These are phyloP conservation scores for Corvus hawaiiensis DNA, from an alignment of 2,113 vertebrate species.

Conservation along the genomic window DNA sequence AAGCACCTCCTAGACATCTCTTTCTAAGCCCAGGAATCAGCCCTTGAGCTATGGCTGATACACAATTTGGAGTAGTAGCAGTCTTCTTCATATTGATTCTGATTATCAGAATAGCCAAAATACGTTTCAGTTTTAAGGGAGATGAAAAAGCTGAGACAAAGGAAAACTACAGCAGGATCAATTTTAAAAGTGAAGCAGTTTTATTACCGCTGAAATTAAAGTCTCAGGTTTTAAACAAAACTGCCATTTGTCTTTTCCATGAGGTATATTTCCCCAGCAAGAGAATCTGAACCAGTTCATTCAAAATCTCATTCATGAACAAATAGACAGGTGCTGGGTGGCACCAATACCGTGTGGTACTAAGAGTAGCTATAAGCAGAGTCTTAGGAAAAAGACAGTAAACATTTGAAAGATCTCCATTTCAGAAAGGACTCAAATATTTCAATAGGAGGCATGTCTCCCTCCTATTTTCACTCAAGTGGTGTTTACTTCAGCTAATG, in stretches of 20 bases:
- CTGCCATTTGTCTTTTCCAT: neutral
- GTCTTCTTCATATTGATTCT: neutral
- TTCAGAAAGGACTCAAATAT: neutral
- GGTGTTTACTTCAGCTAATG: constrained; percentile 39
- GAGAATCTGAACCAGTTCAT: neutral
- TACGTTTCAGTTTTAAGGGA: neutral
- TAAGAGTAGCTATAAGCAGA: neutral
- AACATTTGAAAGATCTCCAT: neutral
- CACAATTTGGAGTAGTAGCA: neutral
- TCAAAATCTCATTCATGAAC: neutral
- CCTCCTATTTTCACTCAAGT: neutral
- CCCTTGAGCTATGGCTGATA: neutral
- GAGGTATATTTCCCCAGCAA: neutral
- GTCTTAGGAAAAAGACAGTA: neutral
- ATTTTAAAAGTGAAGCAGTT: neutral
- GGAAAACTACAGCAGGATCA: neutral
- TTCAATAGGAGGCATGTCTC: neutral
- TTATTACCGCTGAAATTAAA: neutral
- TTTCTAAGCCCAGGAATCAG: neutral
- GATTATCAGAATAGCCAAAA: neutral
- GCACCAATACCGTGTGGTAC: neutral
- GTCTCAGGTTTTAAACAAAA: neutral
- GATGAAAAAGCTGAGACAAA: neutral
- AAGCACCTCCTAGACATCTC: neutral
- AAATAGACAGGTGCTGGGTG: neutral